These are phyloP conservation scores for Danionella cerebrum DNA, from an alignment of 2,113 vertebrate genomes.

Conservation along the genomic window DNA sequence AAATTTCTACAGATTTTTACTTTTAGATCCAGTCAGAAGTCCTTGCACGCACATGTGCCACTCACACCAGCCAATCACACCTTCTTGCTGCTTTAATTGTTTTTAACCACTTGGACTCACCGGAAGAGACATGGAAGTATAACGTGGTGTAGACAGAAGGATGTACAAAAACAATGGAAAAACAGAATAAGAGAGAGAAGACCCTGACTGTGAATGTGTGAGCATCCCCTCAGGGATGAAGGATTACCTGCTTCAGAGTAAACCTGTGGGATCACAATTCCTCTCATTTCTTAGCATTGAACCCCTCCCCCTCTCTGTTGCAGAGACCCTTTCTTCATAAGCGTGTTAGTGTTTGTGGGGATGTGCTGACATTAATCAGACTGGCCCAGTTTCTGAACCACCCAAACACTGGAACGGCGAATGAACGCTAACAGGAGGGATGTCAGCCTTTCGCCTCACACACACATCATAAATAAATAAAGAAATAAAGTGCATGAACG, in stretches of 20 bases:
- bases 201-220: too few relatives aligned
- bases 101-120: too few relatives aligned
- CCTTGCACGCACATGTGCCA: too few relatives aligned
- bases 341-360: too few relatives aligned
- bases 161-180: too few relatives aligned
- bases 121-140: too few relatives aligned
- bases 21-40: too few relatives aligned
- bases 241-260: slow-evolving; percentile 42
- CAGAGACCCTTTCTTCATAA: slow-evolving; percentile 12
- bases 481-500: slow-evolving; percentile 27
- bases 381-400: slow-evolving; percentile 43
- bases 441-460: slow-evolving; percentile 18
- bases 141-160: neutral
- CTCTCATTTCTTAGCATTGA: neutral
- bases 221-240: slow-evolving; percentile 50
- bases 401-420: neutral
- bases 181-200: too few relatives aligned
- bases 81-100: too few relatives aligned
- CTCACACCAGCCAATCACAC: too few relatives aligned
- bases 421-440: slow-evolving; percentile 19
- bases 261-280: slow-evolving; percentile 1
- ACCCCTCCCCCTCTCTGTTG: neutral
- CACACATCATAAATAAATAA: slow-evolving; percentile 36
- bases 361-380: slow-evolving; percentile 53
- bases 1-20: too few relatives aligned